Conservation (phyloP, 2,888 invertebrate species). For the Idaea biselata region DNA sequence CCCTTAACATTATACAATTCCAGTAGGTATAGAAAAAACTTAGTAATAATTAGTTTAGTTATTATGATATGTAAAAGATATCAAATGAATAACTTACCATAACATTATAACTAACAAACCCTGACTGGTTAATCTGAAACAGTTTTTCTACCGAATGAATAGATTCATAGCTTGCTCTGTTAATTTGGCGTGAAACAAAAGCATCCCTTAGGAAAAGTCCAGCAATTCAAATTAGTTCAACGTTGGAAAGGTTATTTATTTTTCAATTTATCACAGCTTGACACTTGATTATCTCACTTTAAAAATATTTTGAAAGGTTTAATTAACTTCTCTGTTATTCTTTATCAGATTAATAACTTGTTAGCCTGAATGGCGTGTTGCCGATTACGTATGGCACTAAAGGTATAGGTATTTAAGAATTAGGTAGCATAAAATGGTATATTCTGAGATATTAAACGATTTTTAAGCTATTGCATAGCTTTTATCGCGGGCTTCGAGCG, state of each 20-base stretch:
- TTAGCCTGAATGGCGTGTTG: background rate
- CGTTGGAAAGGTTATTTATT: conserved; percentile 39
- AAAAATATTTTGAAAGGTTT: background rate
- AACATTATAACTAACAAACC: too few relatives aligned
- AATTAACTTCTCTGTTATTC: background rate
- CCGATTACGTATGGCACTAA: too few relatives aligned
- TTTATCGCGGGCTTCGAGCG: too few relatives aligned
- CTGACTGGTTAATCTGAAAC: background rate
- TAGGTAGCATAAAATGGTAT: too few relatives aligned
- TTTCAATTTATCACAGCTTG: conserved; percentile 33
- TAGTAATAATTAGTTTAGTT: too few relatives aligned
- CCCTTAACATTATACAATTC: too few relatives aligned
- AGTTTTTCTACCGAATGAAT: conserved; percentile 32
- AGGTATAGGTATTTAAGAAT: too few relatives aligned
- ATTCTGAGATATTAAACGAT: too few relatives aligned
- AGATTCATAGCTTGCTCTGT: conserved; percentile 36
- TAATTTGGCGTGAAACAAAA: conserved; percentile 51
- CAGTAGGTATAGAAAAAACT: too few relatives aligned
- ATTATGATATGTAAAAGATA: too few relatives aligned
- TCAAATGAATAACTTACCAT: too few relatives aligned
- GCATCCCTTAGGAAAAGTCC: conserved; percentile 40
- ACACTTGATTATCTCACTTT: conserved; percentile 10
- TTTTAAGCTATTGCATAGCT: too few relatives aligned
- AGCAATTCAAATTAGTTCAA: conserved; percentile 51
- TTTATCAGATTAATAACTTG: background rate